Percentiles rank a stretch among this genome's conserved stretches.
Evolutionary conservation across 1,140 invertebrate genomes (phyloP).

Genomic region (Achatina immaculata): DNA sequence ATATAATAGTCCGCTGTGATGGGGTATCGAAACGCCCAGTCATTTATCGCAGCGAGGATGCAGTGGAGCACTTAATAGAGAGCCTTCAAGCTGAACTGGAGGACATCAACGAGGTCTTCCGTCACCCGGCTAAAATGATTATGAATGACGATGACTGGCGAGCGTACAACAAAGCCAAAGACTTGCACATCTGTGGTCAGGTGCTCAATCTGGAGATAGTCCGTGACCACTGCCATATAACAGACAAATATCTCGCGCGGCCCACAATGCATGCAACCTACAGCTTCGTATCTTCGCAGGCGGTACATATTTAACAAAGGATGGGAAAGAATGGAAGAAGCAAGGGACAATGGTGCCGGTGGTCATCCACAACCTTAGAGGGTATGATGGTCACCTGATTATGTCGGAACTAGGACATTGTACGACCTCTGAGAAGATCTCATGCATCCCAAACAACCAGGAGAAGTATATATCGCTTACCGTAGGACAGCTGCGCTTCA

Average conservation of each 20-base stretch:
- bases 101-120: too few relatives aligned
- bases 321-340: too few relatives aligned
- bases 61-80: background rate
- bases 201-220: background rate
- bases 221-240: background rate
- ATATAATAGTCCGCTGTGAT: background rate
- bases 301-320: too few relatives aligned
- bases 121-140: background rate
- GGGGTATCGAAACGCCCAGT: background rate
- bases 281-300: background rate
- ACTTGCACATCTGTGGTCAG: background rate
- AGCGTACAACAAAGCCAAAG: background rate
- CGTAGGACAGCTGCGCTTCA: background rate
- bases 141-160: slow-evolving; percentile 22
- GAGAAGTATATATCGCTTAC: background rate
- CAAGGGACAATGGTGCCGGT: background rate
- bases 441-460: background rate
- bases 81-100: background rate
- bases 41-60: background rate
- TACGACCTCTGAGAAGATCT: background rate
- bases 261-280: background rate
- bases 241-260: background rate
- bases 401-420: background rate
- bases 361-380: background rate
- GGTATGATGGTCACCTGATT: background rate